A percentile compares a stretch with the other conserved stretches of the same genome.
phyloP scores from a whole-genome alignment of 53 echinoderm and acorn worm species.

The Luidia sarsii region DNA sequence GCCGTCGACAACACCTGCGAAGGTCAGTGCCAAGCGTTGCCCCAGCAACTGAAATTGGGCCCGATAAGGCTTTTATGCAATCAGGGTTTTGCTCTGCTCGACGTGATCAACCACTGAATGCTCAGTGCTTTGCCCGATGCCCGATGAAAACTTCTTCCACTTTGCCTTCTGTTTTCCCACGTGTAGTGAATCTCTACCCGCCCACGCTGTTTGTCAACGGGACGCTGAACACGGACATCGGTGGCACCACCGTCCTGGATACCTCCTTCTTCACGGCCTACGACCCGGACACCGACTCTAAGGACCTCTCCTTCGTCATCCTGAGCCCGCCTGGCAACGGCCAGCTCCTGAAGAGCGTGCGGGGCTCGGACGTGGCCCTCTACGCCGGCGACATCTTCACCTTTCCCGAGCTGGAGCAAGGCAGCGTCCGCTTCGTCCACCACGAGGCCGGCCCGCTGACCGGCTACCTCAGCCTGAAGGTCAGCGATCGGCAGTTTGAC shows the following conservation, averaged over 20 bases:
- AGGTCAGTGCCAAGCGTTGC: conserved; percentile 61
- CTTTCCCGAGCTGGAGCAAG: conserved; percentile 71
- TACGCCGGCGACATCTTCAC: conserved; percentile 74
- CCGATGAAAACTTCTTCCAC: no score
- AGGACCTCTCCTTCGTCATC: conserved; percentile 71
- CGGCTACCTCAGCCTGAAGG: conserved; percentile 77
- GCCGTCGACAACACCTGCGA: conserved; percentile 76
- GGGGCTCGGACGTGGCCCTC: conserved; percentile 70
- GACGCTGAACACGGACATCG: conserved; percentile 83
- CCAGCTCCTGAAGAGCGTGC: conserved; percentile 76
- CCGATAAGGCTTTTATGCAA: no score
- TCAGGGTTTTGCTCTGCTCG: no score
- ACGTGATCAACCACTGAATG: no score
- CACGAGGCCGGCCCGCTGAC: conserved; percentile 61
- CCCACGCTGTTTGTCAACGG: conserved; percentile 87
- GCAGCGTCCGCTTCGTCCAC: conserved; percentile 83
- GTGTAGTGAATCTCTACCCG: conserved; percentile 86
- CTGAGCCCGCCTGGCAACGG: conserved; percentile 93
- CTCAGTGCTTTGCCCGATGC: no score
- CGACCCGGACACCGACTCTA: conserved; percentile 81
- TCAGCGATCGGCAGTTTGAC: conserved; percentile 81
- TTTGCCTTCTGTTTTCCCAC: no score
- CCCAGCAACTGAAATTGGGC: not conserved
- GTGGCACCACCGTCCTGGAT: conserved; percentile 81
- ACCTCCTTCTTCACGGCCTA: conserved; percentile 92